Base-by-base conservation (phyloP, 1,140 invertebrate species). In the Tetranychus urticae region DNA sequence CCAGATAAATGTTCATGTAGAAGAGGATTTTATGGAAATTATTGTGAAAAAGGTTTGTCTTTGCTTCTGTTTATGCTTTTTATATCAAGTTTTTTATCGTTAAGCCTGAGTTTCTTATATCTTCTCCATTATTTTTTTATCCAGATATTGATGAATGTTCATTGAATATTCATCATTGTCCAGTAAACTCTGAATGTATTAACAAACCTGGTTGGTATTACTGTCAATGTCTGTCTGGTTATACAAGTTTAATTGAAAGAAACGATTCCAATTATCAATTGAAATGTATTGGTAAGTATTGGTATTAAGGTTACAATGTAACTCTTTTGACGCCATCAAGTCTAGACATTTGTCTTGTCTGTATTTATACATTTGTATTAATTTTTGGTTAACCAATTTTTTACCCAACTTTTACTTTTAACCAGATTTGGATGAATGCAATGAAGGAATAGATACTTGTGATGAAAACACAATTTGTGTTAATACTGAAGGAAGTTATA, bases 131-230 rank as follows among this genome's bases (percentile, higher is more conserved):
- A 47, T 47, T 62, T 33, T 23, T 33, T 68, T 62, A 64, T 12
- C 4, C 65, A 76, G 89, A 92, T 75, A 76, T 88, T 66, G 84
- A 93, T 73, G 88, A 92, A 72, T 92, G 88, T 73, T 74, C 75
- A 1, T 77, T 79, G 42, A 79, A 79, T 65, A 70, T 80, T 12
- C 80, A 84, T 67, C 74, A 76, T 37, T 91, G 87, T 73, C 81
- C 81, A 62, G 73, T 76, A 63, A 79, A 82, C 63, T 84, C 87
- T 6, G 74, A 77, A 35, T 92, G 89, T 73, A 80, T 89, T 70
- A 92, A 92, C 73, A 85, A 86, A 77, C 86, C 86, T 23, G 89
- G 89, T 60, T 89, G 86, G 80, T 90, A 89, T 72, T 84, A 86
- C 68, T 93, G 89, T 71, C 80, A 84, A 62, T 93, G 88, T 72